Evolutionary conservation across 2,797 vertebrate genomes (phyloP).

Genomic region (Chloroceryle amazona): DNA sequence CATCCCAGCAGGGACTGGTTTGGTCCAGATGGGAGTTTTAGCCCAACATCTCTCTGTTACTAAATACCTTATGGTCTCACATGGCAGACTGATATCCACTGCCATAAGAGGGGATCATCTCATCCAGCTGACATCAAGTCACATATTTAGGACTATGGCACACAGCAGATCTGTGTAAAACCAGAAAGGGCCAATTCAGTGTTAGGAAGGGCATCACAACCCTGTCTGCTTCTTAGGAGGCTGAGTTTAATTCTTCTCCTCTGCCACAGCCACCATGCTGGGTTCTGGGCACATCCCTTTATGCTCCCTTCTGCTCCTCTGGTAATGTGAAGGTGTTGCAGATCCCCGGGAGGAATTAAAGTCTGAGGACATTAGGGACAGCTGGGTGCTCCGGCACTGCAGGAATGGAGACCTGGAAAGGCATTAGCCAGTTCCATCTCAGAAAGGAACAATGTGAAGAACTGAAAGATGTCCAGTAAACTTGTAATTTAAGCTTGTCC

Average conservation of each 20-base stretch:
- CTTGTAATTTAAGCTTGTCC: neutral
- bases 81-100: neutral
- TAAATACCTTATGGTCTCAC: neutral
- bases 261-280: fast-evolving
- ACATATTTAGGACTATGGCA: neutral
- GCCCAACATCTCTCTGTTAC: neutral
- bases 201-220: neutral
- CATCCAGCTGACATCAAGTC: fast-evolving
- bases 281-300: neutral
- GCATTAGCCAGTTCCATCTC: neutral
- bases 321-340: neutral
- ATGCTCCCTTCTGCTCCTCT: neutral
- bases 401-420: neutral
- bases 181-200: neutral
- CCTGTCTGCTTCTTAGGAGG: fast-evolving
- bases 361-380: neutral
- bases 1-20: neutral
- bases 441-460: fast-evolving
- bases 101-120: neutral
- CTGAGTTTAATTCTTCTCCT: neutral
- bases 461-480: neutral
- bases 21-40: neutral
- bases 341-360: neutral
- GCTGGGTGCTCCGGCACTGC: neutral
- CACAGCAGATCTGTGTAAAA: neutral